phyloP scores from a whole-genome alignment of 2,888 invertebrate species.

The Drosophila diplacantha region DNA sequence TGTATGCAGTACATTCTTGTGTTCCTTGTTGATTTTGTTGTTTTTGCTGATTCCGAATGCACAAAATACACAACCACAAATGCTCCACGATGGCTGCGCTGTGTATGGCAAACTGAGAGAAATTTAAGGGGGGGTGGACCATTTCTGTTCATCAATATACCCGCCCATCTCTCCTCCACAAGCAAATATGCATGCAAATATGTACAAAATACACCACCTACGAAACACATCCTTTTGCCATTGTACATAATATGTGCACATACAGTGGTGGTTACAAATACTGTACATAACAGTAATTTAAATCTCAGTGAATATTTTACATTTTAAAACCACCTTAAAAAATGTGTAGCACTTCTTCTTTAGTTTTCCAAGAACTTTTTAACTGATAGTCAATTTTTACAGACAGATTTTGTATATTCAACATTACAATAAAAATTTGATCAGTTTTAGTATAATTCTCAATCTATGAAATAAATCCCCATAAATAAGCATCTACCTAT shows the following conservation, averaged over 20 bases:
- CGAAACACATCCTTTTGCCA: constrained; percentile 12
- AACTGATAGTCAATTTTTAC: too few relatives aligned
- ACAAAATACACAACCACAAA: constrained; percentile 57
- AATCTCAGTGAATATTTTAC: not conserved
- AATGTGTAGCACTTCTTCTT: too few relatives aligned
- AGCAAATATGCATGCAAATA: constrained; percentile 33
- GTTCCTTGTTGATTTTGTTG: constrained; percentile 32
- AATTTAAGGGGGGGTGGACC: not conserved
- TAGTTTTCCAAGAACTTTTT: too few relatives aligned
- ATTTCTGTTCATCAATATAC: constrained; percentile 27
- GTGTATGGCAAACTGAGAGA: not conserved
- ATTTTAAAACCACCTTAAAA: too few relatives aligned
- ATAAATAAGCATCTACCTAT: constrained; percentile 8
- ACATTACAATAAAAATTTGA: not conserved
- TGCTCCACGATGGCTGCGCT: constrained; percentile 52
- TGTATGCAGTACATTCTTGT: constrained; percentile 40
- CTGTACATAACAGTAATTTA: not conserved
- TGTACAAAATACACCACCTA: constrained; percentile 22
- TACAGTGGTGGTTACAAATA: not conserved
- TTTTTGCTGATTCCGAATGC: constrained; percentile 46
- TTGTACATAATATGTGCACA: not conserved
- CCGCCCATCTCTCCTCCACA: constrained; percentile 27
- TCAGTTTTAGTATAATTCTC: not conserved
- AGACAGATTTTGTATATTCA: too few relatives aligned
- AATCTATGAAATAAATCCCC: not conserved